Evolutionary conservation across 2,113 vertebrate species (phyloP).

Genomic region (Phaethornis superciliosus): DNA sequence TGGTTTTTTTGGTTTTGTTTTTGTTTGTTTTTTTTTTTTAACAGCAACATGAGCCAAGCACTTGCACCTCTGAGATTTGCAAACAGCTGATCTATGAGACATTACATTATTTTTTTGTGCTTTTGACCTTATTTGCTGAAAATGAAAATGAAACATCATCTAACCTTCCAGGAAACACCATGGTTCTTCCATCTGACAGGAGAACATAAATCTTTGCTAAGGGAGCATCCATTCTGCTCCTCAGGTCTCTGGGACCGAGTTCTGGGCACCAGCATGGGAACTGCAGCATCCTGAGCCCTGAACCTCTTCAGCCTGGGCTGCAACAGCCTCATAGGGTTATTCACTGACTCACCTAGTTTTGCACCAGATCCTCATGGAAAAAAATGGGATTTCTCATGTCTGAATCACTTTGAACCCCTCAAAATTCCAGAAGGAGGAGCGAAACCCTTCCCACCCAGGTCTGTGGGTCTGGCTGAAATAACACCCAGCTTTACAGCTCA

Average conservation of each 20-base stretch:
- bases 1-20: too few relatives aligned
- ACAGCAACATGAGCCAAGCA: not conserved
- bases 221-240: not conserved
- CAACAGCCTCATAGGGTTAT: not conserved
- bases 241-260: not conserved
- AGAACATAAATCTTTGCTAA: not conserved
- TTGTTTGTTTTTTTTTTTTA: not conserved
- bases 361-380: not conserved
- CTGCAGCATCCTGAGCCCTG: not conserved
- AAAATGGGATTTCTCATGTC: not conserved
- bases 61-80: not conserved
- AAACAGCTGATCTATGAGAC: not conserved
- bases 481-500: not conserved
- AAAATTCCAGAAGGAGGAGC: not conserved
- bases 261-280: not conserved
- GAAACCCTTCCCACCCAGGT: not conserved
- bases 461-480: not conserved
- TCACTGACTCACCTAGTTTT: not conserved
- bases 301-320: accelerated
- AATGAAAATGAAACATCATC: not conserved
- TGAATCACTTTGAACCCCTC: not conserved
- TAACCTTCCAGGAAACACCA: constrained; percentile 3
- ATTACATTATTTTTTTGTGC: not conserved
- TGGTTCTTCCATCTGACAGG: not conserved
- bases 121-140: constrained; percentile 50